Evolutionary conservation across 2,888 invertebrate genomes (phyloP).

Genomic region (Aleiodes alternator): DNA sequence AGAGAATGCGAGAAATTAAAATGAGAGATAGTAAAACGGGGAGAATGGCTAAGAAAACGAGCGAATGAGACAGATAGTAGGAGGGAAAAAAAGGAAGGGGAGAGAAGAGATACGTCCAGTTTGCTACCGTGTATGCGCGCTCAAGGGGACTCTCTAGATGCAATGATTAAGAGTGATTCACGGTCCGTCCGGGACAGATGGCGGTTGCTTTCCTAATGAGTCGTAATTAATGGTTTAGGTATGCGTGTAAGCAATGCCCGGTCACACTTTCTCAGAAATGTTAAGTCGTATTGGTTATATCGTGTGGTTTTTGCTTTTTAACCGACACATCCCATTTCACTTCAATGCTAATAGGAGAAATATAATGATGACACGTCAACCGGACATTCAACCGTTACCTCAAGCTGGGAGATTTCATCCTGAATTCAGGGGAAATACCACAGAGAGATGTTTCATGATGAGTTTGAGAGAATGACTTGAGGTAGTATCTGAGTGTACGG

Average conservation of each 20-base stretch:
- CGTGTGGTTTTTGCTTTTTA: constrained; percentile 22
- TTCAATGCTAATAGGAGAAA: constrained; percentile 29
- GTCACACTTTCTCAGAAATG: constrained; percentile 57
- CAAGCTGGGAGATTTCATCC: too few relatives aligned
- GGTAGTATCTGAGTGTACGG: too few relatives aligned
- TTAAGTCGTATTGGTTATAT: constrained; percentile 50
- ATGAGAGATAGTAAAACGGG: constrained; percentile 44
- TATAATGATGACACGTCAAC: constrained; percentile 14
- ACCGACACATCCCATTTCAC: constrained; percentile 25
- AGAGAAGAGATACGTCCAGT: constrained; percentile 42
- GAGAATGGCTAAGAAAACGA: constrained; percentile 44
- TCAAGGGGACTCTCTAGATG: constrained; percentile 63
- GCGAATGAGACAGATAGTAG: constrained; percentile 11
- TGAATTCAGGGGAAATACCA: too few relatives aligned
- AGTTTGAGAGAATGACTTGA: too few relatives aligned
- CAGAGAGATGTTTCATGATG: too few relatives aligned
- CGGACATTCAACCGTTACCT: constrained; percentile 5
- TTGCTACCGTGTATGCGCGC: constrained; percentile 44
- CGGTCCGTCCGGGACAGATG: constrained; percentile 72
- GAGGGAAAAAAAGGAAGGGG: background rate
- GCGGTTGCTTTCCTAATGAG: constrained; percentile 74
- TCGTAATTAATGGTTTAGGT: constrained; percentile 73
- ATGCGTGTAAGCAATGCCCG: constrained; percentile 64
- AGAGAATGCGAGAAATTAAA: constrained; percentile 9
- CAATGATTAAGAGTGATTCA: constrained; percentile 74